Evolutionary conservation across 2,888 invertebrate species (phyloP).

Genomic region (Heliconius erato): DNA sequence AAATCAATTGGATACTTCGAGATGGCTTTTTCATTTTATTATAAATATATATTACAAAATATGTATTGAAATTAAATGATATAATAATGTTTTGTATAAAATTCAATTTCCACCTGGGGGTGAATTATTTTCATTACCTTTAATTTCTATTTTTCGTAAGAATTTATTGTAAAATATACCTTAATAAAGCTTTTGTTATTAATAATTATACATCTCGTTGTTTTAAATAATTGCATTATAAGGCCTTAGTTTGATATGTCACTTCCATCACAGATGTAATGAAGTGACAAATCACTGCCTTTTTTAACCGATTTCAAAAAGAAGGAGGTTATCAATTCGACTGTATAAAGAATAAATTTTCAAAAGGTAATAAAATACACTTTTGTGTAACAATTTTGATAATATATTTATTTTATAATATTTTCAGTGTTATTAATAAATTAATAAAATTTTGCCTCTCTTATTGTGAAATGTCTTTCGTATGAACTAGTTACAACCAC

Average conservation of each 20-base stretch:
- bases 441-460: no score
- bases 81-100: neutral
- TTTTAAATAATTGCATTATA: neutral
- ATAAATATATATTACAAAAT: neutral
- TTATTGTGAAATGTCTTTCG: no score
- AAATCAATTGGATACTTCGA: constrained; percentile 14
- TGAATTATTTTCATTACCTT: neutral
- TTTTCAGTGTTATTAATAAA: neutral
- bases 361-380: no score
- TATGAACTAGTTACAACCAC: no score
- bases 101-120: neutral
- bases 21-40: constrained; percentile 13
- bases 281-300: no score
- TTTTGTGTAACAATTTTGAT: neutral
- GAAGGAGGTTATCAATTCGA: no score
- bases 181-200: neutral
- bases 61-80: neutral
- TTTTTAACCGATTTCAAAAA: no score
- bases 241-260: no score
- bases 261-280: no score
- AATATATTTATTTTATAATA: neutral
- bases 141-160: neutral
- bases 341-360: no score
- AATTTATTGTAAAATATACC: neutral
- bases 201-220: neutral